Base-by-base conservation (phyloP, 2,113 vertebrate genomes). In the Hippocampus zosterae region DNA sequence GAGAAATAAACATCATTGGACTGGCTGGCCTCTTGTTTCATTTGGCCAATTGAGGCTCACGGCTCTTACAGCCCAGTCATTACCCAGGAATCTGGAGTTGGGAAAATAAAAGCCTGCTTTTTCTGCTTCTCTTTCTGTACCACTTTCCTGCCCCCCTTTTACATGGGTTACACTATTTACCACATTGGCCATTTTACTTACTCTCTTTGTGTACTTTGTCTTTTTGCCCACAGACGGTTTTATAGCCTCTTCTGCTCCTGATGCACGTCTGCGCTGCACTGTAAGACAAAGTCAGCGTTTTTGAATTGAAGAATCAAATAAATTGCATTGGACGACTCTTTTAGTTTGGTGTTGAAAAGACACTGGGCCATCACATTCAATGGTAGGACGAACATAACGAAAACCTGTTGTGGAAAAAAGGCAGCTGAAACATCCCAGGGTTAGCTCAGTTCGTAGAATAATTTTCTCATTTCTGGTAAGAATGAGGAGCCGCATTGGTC, bases 51-150 rank as follows among this genome's bases (percentile, higher is more conserved):
- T 71, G 83, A 73, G 66, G 69, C 76, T 75, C 89, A 74, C 80
- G 75, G 85, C 75, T 80, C 88, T 88, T 88, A 88, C 78, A 87
- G 86, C 83, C 79, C 84, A 75, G 85, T 90, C 90, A 92, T 92
- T 92, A 92, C 78, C 74, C 87, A 89, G 89, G 92, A 93, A 92
- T 92, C 81, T 87, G 87, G 80, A 84, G 80, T 71, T 64, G 77
- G 74, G 82, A 84, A 86, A 80, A 78, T 83, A 86, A 90, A 88
- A 83, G 60, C 88, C 79, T 71, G 55, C 67, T 74, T 79, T 78
- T 74, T 75, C 82, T 82, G 80, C 66, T 69, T 70, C 70, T 65
- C 76, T 73, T 79, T 72, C 75, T 70, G 57, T 25, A 75, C 72
- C 72, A 23, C 7, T 0, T 42, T 69, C 69, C 75, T 71, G 65